Conservation (phyloP, 2,888 invertebrate genomes). For the Yponomeuta plumbellus region DNA sequence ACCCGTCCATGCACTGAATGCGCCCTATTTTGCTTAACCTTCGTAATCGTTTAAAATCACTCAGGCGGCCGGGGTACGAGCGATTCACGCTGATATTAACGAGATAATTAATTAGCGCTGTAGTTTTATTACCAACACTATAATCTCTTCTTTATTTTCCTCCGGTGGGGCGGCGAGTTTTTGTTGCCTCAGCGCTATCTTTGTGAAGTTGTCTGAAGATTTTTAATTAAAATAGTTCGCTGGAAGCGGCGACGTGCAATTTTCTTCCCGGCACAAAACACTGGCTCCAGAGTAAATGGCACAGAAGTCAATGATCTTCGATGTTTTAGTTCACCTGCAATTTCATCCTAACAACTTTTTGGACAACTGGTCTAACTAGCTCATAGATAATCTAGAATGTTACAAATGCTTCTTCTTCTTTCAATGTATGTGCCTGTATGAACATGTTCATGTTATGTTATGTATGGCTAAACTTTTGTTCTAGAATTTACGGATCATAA, state of each 20-base stretch:
- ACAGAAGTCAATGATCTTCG: background rate
- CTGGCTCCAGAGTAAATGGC: background rate
- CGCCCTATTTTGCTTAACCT: too few species aligned
- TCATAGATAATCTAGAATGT: too few species aligned
- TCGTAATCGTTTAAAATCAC: too few species aligned
- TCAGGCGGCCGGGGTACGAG: too few species aligned
- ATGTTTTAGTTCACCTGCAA: background rate
- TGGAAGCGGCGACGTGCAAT: slow-evolving; percentile 8
- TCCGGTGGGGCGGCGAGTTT: background rate
- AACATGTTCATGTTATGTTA: too few species aligned
- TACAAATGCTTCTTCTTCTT: too few species aligned
- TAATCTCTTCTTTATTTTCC: background rate
- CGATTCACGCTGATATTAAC: background rate
- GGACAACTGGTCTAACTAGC: too few species aligned
- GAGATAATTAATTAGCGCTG: background rate
- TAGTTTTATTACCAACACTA: background rate
- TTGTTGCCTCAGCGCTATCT: slow-evolving; percentile 21
- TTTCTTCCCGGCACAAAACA: slow-evolving; percentile 6
- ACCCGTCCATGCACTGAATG: too few species aligned
- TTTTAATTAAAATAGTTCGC: slow-evolving; percentile 27
- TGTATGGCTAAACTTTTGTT: too few species aligned
- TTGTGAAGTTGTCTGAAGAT: slow-evolving; percentile 21
- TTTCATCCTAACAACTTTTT: background rate
- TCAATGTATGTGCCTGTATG: too few species aligned
- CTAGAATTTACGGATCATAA: too few species aligned